A percentile compares a stretch with the other conserved stretches of the same genome.
phyloP scores from a whole-genome alignment of 37 sponge, comb jelly and placozoan species.

The Aplysina aerophoba region DNA sequence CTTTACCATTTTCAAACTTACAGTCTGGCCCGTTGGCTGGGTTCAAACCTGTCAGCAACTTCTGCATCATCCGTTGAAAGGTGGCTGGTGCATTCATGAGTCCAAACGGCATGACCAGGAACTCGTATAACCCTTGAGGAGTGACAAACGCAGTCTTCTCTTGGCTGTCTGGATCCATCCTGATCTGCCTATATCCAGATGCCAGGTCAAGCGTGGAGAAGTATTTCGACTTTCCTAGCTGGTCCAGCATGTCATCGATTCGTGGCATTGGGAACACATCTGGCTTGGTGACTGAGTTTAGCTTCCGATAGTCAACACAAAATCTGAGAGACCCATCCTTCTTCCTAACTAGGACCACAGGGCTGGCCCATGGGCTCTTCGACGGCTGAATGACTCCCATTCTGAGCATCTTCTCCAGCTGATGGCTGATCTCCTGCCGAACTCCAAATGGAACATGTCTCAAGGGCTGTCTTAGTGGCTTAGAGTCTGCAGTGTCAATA shows the following conservation, averaged over 20 bases:
- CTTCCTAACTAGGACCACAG: constrained; percentile 70
- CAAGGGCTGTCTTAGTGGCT: constrained; percentile 25
- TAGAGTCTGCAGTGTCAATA: constrained; percentile 51
- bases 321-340: constrained; percentile 54
- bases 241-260: constrained; percentile 72
- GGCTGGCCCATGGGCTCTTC: constrained; percentile 58
- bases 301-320: constrained; percentile 54
- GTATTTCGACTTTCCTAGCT: constrained; percentile 49
- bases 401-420: constrained; percentile 56
- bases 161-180: not conserved
- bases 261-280: constrained; percentile 56
- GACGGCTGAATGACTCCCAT: constrained; percentile 63
- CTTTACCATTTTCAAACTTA: too few relatives aligned
- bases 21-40: constrained; percentile 27
- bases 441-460: constrained; percentile 60
- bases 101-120: constrained; percentile 70
- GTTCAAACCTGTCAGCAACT: constrained; percentile 49
- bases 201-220: constrained; percentile 67
- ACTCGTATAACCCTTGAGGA: constrained; percentile 60
- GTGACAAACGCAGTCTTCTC: constrained; percentile 70
- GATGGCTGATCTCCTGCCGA: constrained; percentile 49
- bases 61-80: constrained; percentile 64
- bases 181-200: constrained; percentile 70
- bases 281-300: constrained; percentile 65
- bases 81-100: constrained; percentile 62